Conservation (phyloP, 2,888 invertebrate genomes). For the Nebria brevicollis region DNA sequence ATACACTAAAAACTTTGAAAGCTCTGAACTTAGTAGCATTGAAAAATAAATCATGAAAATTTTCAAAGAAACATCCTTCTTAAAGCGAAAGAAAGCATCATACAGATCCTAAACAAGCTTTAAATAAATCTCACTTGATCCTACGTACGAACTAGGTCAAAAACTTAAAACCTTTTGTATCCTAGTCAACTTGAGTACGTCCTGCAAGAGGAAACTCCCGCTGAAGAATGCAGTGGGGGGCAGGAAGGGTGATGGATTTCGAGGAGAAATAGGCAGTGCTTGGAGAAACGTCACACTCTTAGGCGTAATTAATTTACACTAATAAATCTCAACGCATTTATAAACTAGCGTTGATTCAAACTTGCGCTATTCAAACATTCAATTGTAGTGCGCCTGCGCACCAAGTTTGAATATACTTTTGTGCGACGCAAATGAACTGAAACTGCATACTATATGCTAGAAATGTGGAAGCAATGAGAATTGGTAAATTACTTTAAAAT, state of each 20-base stretch:
- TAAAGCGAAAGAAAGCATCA: no score
- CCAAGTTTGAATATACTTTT: background rate
- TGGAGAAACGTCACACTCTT: constrained; percentile 24
- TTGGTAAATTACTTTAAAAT: no score
- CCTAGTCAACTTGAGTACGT: constrained; percentile 14
- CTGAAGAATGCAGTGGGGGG: background rate
- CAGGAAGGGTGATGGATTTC: background rate
- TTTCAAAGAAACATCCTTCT: background rate
- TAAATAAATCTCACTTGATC: constrained; percentile 29
- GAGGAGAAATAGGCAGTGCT: background rate
- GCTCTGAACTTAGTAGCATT: background rate
- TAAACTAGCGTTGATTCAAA: background rate
- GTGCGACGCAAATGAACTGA: no score
- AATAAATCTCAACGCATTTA: constrained; percentile 31
- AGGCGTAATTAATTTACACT: constrained; percentile 33
- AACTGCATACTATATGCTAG: no score
- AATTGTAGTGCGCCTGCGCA: background rate
- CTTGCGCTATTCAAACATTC: background rate
- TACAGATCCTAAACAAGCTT: background rate
- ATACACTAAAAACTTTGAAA: no score
- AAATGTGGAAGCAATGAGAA: no score
- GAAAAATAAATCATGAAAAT: background rate
- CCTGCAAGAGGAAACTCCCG: background rate
- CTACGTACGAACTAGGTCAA: constrained; percentile 36
- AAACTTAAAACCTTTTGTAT: constrained; percentile 35